Evolutionary conservation across 2,888 invertebrate genomes (phyloP), one percentile per base, ranked within the genome.

Genomic region (Crioceris asparagi): DNA sequence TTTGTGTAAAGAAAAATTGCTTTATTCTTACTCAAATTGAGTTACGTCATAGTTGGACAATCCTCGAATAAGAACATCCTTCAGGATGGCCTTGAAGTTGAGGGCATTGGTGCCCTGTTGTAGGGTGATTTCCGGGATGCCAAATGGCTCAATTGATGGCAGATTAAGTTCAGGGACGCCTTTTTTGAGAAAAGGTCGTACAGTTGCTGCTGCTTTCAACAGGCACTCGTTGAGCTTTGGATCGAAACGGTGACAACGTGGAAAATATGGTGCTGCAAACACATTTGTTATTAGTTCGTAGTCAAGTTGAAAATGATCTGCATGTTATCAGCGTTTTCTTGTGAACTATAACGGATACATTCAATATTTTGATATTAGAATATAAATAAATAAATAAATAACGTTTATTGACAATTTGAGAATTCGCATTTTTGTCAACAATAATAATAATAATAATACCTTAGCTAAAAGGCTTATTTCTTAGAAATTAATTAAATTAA

Each of bases 151-250:
- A 11, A 62, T 44, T 6, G 55, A 31, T 3, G 57, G 54, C 3
- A 64, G 33, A 31, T 51, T 51, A 45, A 64, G 43, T 40, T 59
- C 58, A 4, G 60, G 59, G 27, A 61, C 49, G 4, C 61, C 62
- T 42, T 52, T 56, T 25, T 48, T 47, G 12, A 61, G 39, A 38
- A 46, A 46, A 0, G 59, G 56, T 18, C 44, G 46, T 3, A 59
- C 39, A 12, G 41, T 40, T 31, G 56, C 48, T 5, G 56, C 45
- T 8, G 56, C 53, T 4, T 55, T 48, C 10, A 54, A 17, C 23
- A 57, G 45, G 39, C 61, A 61, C 29, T 54, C 41, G 29, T 50
- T 52, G 10, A 60, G 35, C 12, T 58, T 47, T 12, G 57, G 55
- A 35, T 56, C 56, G 39, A 38, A 45, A 23, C 56, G 45, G 23